These are phyloP conservation scores for Anguilla rostrata DNA, from an alignment of 2,113 vertebrate genomes.

Conservation along the genomic window DNA sequence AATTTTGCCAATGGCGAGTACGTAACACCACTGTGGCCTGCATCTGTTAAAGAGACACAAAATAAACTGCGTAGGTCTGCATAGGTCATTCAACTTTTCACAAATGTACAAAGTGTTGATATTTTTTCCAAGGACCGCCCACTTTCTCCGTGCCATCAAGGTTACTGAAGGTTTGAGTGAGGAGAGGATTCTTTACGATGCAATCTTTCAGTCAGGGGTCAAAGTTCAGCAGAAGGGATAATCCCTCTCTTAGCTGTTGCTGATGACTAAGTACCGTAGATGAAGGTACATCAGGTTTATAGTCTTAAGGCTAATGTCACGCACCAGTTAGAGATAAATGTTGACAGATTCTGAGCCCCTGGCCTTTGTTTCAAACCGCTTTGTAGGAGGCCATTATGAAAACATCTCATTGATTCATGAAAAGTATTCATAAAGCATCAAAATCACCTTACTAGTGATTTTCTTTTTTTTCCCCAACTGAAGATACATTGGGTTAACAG, in stretches of 20 bases:
- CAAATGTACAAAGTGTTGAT: neutral
- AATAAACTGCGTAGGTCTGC: neutral
- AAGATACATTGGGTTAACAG: conserved; percentile 15
- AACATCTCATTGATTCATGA: neutral
- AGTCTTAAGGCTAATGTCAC: neutral
- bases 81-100: neutral
- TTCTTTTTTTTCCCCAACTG: neutral
- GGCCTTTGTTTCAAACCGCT: neutral
- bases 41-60: neutral
- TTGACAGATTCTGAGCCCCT: neutral
- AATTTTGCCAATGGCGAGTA: neutral
- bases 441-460: neutral
- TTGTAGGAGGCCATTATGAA: neutral
- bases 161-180: neutral
- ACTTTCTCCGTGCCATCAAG: neutral
- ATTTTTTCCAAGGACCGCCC: neutral
- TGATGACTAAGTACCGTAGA: neutral
- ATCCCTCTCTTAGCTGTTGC: neutral
- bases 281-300: neutral
- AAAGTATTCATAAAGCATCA: neutral
- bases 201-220: neutral
- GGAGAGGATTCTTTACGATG: neutral
- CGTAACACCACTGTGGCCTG: neutral
- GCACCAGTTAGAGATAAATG: neutral
- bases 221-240: neutral